phyloP scores from a whole-genome alignment of 2,888 invertebrate genomes.

The Trachelus troglodyta region DNA sequence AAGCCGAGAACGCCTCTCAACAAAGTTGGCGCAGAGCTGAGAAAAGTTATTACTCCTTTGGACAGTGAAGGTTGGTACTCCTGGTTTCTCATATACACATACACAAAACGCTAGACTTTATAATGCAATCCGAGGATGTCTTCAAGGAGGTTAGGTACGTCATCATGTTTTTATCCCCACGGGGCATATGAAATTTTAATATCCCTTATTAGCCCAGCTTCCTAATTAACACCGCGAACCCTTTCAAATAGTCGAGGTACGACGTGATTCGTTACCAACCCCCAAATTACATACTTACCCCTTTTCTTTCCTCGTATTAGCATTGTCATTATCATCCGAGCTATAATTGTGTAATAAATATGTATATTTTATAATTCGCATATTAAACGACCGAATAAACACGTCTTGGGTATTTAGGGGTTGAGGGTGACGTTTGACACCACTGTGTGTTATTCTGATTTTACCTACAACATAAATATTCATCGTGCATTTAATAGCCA shows the following conservation, averaged over 20 bases:
- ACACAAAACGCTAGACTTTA: background rate
- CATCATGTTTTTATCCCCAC: slow-evolving; percentile 25
- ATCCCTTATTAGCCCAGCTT: slow-evolving; percentile 27
- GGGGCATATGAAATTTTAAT: slow-evolving; percentile 57
- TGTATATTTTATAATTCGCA: background rate
- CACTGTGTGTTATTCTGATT: too few species aligned
- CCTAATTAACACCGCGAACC: slow-evolving; percentile 3
- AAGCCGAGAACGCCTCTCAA: too few species aligned
- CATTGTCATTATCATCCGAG: background rate
- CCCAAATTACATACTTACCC: background rate
- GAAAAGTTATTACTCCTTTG: too few species aligned
- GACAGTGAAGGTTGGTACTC: background rate
- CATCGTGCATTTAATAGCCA: too few species aligned
- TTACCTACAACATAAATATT: too few species aligned
- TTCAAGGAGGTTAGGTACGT: background rate
- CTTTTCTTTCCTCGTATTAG: background rate
- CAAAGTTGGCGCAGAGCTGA: too few species aligned
- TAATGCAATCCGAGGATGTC: background rate
- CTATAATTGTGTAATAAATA: background rate
- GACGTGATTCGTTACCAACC: background rate
- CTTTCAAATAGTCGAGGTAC: background rate
- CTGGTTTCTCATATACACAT: background rate
- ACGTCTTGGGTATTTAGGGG: background rate
- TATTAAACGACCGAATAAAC: background rate
- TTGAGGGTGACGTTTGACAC: too few species aligned